These are phyloP conservation scores for Boulengeromyrus knoepffleri DNA, from an alignment of 2,113 vertebrate genomes.

Conservation along the genomic window DNA sequence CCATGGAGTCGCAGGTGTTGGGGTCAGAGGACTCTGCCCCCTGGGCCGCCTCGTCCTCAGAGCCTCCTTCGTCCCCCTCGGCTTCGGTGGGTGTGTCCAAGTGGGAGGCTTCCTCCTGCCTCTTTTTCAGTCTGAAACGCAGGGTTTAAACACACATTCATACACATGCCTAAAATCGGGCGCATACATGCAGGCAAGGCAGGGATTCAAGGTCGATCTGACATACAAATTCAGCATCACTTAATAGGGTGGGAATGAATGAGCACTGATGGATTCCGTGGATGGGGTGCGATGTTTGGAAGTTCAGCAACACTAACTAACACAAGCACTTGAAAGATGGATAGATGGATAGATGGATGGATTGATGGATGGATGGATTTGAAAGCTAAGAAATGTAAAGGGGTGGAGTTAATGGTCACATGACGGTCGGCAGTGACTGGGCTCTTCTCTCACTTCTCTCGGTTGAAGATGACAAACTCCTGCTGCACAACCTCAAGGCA, in stretches of 20 bases:
- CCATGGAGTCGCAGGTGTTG: conserved; percentile 80
- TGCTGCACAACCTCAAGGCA: conserved; percentile 96
- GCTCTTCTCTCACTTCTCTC: conserved; percentile 73
- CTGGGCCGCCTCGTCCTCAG: conserved; percentile 42
- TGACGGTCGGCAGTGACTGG: background rate
- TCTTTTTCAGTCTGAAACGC: conserved; percentile 71
- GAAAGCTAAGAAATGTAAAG: background rate
- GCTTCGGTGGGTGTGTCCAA: conserved; percentile 34
- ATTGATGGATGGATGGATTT: background rate
- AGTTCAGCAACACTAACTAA: background rate
- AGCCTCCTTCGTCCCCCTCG: conserved; percentile 32
- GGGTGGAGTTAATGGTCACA: background rate
- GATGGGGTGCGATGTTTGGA: background rate
- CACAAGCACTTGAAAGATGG: background rate
- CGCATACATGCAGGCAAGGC: background rate
- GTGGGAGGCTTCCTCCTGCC: conserved; percentile 57
- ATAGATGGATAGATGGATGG: background rate
- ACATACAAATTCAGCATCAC: background rate
- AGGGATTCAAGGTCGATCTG: background rate
- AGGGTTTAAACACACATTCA: background rate
- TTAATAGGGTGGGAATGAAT: background rate
- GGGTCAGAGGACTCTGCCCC: conserved; percentile 55
- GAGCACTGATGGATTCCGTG: background rate
- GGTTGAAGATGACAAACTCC: conserved; percentile 97
- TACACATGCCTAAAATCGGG: background rate